Base-by-base conservation (phyloP, 2,797 vertebrate species). In the Rhynchonycteris naso region DNA sequence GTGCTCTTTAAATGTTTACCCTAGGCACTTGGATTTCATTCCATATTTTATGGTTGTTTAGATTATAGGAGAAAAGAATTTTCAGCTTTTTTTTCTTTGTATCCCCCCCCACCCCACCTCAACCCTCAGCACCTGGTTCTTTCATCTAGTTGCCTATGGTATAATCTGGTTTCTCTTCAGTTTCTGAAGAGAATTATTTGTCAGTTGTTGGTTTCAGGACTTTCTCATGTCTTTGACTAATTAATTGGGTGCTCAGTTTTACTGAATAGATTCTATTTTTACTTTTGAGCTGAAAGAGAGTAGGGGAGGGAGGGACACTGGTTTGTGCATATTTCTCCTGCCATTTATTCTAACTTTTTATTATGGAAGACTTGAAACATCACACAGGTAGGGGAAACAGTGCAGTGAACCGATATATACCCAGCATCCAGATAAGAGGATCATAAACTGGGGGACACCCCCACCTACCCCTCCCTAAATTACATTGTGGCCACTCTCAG, bases 321-420 rank as follows among this genome's bases (percentile, higher is more conserved):
- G 63, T 38, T 30, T 81, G 7, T 69, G 56, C 43, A 38, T 72
- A 26, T 71, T 56, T 80, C 56, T 65, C 56, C 50, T 80, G 63
- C 22, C 61, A 71, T 81, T 76, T 76, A 43, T 86, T 61, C 83
- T 69, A 81, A 81, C 63, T 69, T 92, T 54, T 82, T 89, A 28
- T 59, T 79, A 52, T 56, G 74, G 78, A 71, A 52, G 69, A 93
- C 69, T 43, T 96, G 83, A 89, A 71, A 82, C n/a, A 88, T 82
- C 78, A 58, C 2, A 16, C n/a, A 56, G 81, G 33, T 35, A 61
- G 71, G 47, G 52, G 81, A 71, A 54, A 52, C 28, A 82, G n/a
- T 56, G 85, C 43, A 38, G 91, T n/a, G 54, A 89, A 24, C 54
- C 26, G 8, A 14, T 1, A 0, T 4, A 28, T 30, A 14, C 38